A percentile compares a stretch with the other conserved stretches of the same genome.
These are phyloP conservation scores for Schizotus pectinicornis DNA, from an alignment of 2,888 invertebrate species.

Conservation along the genomic window DNA sequence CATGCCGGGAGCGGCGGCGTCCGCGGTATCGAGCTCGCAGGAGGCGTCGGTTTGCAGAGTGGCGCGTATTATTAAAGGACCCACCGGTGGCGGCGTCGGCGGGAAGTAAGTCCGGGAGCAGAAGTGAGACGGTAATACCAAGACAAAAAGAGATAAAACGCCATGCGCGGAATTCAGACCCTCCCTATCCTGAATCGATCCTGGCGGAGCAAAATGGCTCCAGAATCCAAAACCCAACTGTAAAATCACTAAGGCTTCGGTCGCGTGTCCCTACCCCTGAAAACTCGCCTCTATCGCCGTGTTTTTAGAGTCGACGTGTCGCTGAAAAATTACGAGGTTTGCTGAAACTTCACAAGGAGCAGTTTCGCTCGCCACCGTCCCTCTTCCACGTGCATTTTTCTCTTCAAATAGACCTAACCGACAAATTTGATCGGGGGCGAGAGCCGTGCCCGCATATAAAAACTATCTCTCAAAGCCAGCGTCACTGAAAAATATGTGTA, in stretches of 20 bases:
- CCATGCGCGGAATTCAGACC: constrained; percentile 57
- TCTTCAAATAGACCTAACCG: constrained; percentile 55
- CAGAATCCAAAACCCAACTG: constrained; percentile 57
- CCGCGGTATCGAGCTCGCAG: too few species aligned
- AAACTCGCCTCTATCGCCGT: constrained; percentile 54
- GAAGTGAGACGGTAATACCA: constrained; percentile 54
- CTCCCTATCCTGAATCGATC: constrained; percentile 59
- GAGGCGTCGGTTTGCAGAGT: constrained; percentile 3
- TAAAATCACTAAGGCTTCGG: constrained; percentile 56
- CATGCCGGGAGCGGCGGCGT: too few species aligned
- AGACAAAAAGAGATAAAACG: constrained; percentile 61
- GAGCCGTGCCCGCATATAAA: constrained; percentile 51
- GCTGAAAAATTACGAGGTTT: constrained; percentile 57
- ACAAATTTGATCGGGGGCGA: constrained; percentile 46
- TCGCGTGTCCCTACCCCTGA: constrained; percentile 38
- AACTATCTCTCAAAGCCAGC: constrained; percentile 59
- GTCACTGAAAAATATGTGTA: constrained; percentile 60
- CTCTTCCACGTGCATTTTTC: constrained; percentile 55
- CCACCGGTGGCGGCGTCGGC: constrained; percentile 14
- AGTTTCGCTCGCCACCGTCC: constrained; percentile 50
- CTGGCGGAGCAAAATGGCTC: constrained; percentile 59
- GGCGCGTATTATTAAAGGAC: constrained; percentile 20
- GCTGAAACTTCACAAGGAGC: constrained; percentile 55
- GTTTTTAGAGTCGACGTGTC: constrained; percentile 55
- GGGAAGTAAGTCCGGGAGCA: constrained; percentile 33